Evolutionary conservation across 1,140 invertebrate species (phyloP).

Genomic region (Aleiodes sp.): DNA sequence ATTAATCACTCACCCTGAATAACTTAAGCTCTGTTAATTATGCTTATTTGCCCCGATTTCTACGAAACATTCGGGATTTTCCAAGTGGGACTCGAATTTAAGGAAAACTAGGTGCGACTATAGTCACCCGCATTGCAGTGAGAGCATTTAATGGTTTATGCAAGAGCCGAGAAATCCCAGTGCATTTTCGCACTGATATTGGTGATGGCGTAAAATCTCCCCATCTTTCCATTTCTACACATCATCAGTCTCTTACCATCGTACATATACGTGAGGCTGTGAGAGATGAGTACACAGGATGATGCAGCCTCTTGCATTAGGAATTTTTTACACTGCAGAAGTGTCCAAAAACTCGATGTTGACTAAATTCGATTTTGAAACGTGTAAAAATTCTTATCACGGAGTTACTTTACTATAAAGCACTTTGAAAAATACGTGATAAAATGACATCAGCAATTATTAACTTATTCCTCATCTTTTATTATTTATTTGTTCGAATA

Average conservation of each 20-base stretch:
- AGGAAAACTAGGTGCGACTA: conserved; percentile 30
- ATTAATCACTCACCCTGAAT: not conserved
- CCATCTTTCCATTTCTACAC: not conserved
- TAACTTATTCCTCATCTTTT: not conserved
- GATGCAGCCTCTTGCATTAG: not conserved
- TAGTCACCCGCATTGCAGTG: conserved; percentile 41
- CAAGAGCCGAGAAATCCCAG: conserved; percentile 40
- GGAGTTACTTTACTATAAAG: not conserved
- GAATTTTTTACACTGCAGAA: not conserved
- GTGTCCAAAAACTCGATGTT: not conserved
- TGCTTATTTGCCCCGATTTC: not conserved
- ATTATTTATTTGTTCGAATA: not conserved
- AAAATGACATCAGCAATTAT: not conserved
- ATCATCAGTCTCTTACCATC: not conserved
- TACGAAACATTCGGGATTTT: not conserved
- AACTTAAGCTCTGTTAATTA: not conserved
- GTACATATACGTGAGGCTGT: conserved; percentile 2
- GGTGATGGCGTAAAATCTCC: conserved; percentile 29
- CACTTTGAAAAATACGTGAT: not conserved
- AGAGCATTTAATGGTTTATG: conserved; percentile 43
- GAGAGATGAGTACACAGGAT: not conserved
- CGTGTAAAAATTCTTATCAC: not conserved
- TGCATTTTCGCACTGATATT: conserved; percentile 37
- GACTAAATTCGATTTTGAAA: conserved; percentile 14
- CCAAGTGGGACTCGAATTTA: not conserved